Evolutionary conservation across 2,888 invertebrate species (phyloP), one percentile per base, ranked within the genome.

Genomic region (Eristalis tenax): DNA sequence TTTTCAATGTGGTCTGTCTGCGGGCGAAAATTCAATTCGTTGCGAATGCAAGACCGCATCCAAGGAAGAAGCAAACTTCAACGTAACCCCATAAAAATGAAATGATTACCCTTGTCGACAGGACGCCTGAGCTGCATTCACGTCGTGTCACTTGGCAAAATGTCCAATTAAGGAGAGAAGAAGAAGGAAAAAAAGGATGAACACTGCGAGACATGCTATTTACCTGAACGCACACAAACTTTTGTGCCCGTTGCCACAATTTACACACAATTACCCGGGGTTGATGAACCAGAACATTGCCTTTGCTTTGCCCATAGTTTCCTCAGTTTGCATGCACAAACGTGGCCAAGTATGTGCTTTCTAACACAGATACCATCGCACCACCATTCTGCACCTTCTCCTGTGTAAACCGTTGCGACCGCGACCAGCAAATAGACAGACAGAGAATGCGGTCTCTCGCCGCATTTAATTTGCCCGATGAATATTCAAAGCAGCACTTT

Each of bases 301-400:
- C 83, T 73, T 56, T 35, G 64, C 73, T 40, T 68, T 68, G 77
- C 23, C 56, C 56, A 65, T 70, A 40, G 69, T 83, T 79, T 66
- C 66, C 23, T n/a, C 10, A 26, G 65, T 74, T 70, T 23, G 23
- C 22, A 18, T 35, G 64, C 83, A 71, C 65, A 75, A 70, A 83
- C 75, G 83, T 83, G 79, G 83, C 78, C 78, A 83, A 84, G 83
- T 79, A 75, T 79, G 66, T 84, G 65, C 70, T 66, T 43, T 83
- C 74, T 59, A 84, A 75, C 75, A 69, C 73, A 56, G 18, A 56
- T 26, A 50, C 65, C 69, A 57, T 57, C 73, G 74, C 78, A 69
- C 59, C 35, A 69, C 68, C 74, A 69, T 76, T 32, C 59, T 61
- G 18, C 22, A 56, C 18, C 38, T 61, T 50, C 18, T 5, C 50